Percentiles rank a stretch among this genome's conserved stretches.
Conservation (phyloP, 92 coral and sea anemone species). For the Paragorgia papillata region DNA sequence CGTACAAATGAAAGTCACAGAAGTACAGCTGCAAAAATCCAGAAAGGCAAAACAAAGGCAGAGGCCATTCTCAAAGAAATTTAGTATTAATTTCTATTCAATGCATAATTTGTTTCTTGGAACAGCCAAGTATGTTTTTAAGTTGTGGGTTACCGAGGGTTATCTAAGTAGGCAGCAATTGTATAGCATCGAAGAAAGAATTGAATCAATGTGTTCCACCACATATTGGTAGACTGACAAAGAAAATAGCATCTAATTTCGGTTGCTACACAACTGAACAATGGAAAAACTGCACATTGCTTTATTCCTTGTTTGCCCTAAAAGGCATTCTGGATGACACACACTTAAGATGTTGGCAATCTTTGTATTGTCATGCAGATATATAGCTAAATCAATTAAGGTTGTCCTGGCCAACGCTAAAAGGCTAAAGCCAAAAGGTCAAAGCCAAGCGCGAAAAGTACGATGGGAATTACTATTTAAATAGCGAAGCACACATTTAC, state of each 20-base stretch:
- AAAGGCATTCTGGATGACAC: conserved; percentile 29
- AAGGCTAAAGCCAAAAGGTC: too few species aligned
- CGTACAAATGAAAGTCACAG: conserved; percentile 36
- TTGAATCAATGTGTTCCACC: too few species aligned
- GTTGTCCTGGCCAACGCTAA: too few species aligned
- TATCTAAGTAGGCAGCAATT: conserved; percentile 16
- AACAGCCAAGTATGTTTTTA: neutral
- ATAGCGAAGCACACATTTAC: too few species aligned
- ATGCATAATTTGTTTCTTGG: neutral
- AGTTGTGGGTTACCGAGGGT: conserved; percentile 10
- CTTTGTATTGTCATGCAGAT: too few species aligned
- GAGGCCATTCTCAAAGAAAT: neutral
- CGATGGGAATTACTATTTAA: too few species aligned
- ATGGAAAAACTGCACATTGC: conserved; percentile 32
- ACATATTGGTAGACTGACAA: too few species aligned
- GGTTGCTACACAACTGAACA: neutral
- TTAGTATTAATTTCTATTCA: neutral
- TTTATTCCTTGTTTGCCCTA: conserved; percentile 58
- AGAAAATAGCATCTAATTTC: too few species aligned
- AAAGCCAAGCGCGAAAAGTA: too few species aligned
- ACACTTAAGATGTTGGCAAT: conserved; percentile 1
- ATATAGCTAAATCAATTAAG: too few species aligned
- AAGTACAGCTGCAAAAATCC: conserved; percentile 17
- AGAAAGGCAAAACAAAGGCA: conserved; percentile 33
- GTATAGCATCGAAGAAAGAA: too few species aligned